Base-by-base conservation (phyloP, 2,113 vertebrate genomes). In the Taxidea taxus region DNA sequence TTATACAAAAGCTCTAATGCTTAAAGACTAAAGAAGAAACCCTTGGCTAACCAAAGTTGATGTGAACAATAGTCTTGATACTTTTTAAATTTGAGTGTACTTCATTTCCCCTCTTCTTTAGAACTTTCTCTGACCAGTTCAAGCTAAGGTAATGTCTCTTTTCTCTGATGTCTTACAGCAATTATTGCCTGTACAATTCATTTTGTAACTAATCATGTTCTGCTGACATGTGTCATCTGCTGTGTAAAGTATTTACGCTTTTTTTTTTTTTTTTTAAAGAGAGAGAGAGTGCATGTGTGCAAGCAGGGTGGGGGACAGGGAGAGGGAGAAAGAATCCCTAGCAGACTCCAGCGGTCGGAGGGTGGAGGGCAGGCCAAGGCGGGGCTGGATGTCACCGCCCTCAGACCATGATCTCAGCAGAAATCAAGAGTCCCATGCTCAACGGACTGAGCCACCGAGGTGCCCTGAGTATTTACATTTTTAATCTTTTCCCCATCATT, bases 21-120 rank as follows among this genome's bases (percentile, higher is more conserved):
- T 49, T 95, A 49, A 97, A 91, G 80, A 75, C 34, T 80, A 95
- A 86, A n/a, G 29, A 83, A 94, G 78, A 85, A 64, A 84, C 34
- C 49, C 54, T 39, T 39, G 74, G 68, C 47, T 95, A 91, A 90
- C 86, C 1, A 34, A 93, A 7, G 23, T 7, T 47, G 62, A 72
- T 89, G 34, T 54, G 62, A 72, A 60, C 49, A 91, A 83, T 15
- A 70, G n/a, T 7, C 42, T 77, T 62, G 60, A 47, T 62, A 89
- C 42, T 86, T 91, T 58, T 27, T n/a, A 44, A 74, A 44, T 44
- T 34, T 47, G 27, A 89, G 66, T 87, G 74, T 83, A 15, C 51
- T 89, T 74, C 27, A 90, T 70, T 90, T 66, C 51, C 37, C 29
- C 10, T 92, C 15, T 21, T 62, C 51, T 60, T 88, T n/a, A 49